Evolutionary conservation across 2,797 vertebrate genomes (phyloP).

Genomic region (Gallirallus australis): DNA sequence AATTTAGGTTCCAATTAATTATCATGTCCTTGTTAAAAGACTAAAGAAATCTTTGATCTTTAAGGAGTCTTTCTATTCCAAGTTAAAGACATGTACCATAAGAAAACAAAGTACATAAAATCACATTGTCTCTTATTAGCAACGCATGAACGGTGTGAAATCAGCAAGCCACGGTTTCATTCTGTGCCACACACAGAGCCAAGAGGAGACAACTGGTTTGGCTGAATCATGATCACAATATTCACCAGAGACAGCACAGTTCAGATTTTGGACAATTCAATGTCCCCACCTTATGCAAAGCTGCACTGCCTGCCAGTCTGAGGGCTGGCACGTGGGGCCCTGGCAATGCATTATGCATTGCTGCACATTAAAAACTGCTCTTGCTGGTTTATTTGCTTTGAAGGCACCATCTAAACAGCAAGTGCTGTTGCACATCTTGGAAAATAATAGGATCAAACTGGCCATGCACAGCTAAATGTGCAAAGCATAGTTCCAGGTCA

Average conservation of each 20-base stretch:
- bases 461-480: background rate
- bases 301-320: background rate
- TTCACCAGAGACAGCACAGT: background rate
- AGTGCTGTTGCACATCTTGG: background rate
- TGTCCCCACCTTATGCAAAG: background rate
- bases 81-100: background rate
- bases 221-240: fast-evolving
- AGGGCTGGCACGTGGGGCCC: background rate
- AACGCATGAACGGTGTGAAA: background rate
- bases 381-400: background rate
- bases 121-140: background rate
- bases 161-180: background rate
- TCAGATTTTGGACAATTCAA: background rate
- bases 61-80: background rate
- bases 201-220: background rate
- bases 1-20: constrained; percentile 40
- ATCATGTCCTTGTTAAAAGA: background rate
- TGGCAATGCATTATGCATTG: fast-evolving
- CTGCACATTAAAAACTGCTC: background rate
- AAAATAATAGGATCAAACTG: background rate
- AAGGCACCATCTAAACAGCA: background rate
- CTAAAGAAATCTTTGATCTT: constrained; percentile 18
- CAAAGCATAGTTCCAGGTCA: background rate
- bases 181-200: background rate
- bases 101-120: background rate